These are phyloP conservation scores for Bombus impatiens DNA, from an alignment of 1,140 invertebrate species.

Conservation along the genomic window DNA sequence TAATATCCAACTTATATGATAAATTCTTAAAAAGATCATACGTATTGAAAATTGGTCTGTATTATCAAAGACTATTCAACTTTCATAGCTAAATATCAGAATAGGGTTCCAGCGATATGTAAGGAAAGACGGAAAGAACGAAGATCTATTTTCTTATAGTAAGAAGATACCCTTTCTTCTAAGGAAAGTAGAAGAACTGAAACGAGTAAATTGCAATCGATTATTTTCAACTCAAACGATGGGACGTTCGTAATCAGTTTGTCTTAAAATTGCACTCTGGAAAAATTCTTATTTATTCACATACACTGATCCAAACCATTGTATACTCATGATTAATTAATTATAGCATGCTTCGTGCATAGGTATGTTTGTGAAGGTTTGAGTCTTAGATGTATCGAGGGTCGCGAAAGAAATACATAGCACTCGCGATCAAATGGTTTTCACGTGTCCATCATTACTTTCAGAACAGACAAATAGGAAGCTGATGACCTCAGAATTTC, in stretches of 20 bases:
- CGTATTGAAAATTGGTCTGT: neutral
- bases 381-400: neutral
- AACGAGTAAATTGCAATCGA: neutral
- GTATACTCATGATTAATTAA: neutral
- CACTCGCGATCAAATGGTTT: neutral
- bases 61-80: neutral
- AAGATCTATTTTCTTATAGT: neutral
- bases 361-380: neutral
- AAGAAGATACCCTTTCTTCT: neutral
- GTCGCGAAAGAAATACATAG: neutral
- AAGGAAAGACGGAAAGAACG: too few relatives aligned
- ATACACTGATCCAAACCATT: neutral
- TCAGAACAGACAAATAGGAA: conserved; percentile 56
- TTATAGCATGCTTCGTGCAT: neutral
- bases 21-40: neutral
- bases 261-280: neutral
- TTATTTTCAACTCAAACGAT: neutral
- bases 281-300: neutral
- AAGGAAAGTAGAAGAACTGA: too few relatives aligned
- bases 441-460: conserved; percentile 46
- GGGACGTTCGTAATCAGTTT: neutral
- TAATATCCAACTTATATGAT: neutral
- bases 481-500: conserved; percentile 55
- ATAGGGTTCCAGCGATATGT: too few relatives aligned
- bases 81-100: neutral